Evolutionary conservation across 2,888 invertebrate species (phyloP).

Genomic region (Tenthredo amoena): DNA sequence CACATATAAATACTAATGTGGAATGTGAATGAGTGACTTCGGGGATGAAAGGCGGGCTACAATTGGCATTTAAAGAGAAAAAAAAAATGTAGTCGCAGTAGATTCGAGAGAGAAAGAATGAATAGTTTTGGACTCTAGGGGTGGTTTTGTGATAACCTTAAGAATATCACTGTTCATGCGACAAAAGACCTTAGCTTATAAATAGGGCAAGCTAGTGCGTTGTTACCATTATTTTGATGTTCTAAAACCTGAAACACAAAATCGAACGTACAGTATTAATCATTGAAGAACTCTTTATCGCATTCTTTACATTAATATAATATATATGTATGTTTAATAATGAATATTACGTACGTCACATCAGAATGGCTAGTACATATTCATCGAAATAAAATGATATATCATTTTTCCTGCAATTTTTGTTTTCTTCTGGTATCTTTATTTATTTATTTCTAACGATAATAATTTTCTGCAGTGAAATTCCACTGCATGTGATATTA

Average conservation of each 20-base stretch:
- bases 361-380: conserved; percentile 31
- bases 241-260: conserved; percentile 77
- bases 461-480: background rate
- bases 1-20: conserved; percentile 50
- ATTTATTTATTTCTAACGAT: background rate
- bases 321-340: background rate
- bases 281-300: conserved; percentile 45
- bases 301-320: conserved; percentile 12
- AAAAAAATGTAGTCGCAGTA: background rate
- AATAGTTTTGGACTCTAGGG: background rate
- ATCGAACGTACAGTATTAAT: conserved; percentile 71
- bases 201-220: conserved; percentile 68
- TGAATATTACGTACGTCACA: conserved; percentile 33
- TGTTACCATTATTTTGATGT: conserved; percentile 76
- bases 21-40: background rate
- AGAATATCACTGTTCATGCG: conserved; percentile 28
- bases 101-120: background rate
- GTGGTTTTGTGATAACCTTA: background rate
- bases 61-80: background rate
- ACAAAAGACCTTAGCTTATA: conserved; percentile 53
- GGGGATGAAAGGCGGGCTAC: background rate
- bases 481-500: background rate
- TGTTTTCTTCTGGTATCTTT: background rate
- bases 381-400: background rate
- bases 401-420: background rate